Evolutionary conservation across 2,888 invertebrate species (phyloP), one percentile per base, ranked within the genome.

Genomic region (Drosophila tanythrix): DNA sequence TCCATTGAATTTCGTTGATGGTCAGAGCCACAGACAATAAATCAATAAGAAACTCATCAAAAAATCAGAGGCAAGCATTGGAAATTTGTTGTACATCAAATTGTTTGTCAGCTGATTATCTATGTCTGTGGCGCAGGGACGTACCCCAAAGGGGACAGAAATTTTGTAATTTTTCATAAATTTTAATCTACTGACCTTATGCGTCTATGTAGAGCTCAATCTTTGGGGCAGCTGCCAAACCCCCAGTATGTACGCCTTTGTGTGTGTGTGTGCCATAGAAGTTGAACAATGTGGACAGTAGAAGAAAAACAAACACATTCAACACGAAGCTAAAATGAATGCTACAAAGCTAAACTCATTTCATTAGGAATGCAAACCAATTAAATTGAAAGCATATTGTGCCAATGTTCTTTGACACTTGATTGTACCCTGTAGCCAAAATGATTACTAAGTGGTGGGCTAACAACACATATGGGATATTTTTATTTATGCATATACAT

Each of bases 21-120:
- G 60, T 21, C 46, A 64, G 57, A 33, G 57, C 61, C 65, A 72
- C 46, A 46, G 46, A 46, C 78, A 40, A 78, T 86, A 86, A 86
- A 83, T 88, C 83, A 84, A 88, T 84, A 79, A 67, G 78, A 81
- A 86, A 79, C 79, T 86, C 86, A 86, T 88, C 81, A 79, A 81
- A 81, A 82, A 83, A 81, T 81, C 74, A 69, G 83, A 71, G 73
- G 74, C 57, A 86, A 80, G 67, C 73, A 66, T 68, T 82, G 62
- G 60, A 59, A 75, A 71, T 82, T 74, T 55, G 64, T 74, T 74
- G 56, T 70, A 55, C 55, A 57, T 51, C 57, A 86, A 76, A 86
- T 83, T 73, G 62, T 78, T 72, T 80, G 76, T 52, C 76, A 62
- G 48, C 58, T 69, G 76, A 71, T 76, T 79, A 70, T 56, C 52